Conservation (phyloP, 37 sponge, comb jelly and placozoan genomes). For the Cliona cf. orientalis region DNA sequence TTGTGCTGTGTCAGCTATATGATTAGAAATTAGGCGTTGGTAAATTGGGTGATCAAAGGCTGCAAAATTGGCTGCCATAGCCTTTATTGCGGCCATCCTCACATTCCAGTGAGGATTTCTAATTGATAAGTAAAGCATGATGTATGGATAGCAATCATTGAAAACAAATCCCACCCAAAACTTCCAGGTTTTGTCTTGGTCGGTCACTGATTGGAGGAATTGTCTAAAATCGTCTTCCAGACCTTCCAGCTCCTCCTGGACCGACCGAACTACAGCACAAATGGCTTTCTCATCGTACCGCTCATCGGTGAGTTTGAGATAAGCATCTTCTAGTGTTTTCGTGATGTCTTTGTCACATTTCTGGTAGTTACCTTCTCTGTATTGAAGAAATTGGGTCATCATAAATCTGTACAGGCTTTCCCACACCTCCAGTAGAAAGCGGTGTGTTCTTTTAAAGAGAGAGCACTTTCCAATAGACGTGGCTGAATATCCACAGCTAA, state of each 20-base stretch:
- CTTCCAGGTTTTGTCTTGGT: too few relatives aligned
- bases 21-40: slow-evolving; percentile 7
- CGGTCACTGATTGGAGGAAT: too few relatives aligned
- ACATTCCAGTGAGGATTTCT: slow-evolving; percentile 29
- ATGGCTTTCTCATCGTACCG: too few relatives aligned
- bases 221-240: too few relatives aligned
- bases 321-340: too few relatives aligned
- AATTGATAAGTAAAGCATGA: slow-evolving; percentile 14
- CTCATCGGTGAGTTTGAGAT: too few relatives aligned
- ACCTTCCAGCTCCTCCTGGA: too few relatives aligned
- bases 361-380: too few relatives aligned
- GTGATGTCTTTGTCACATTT: too few relatives aligned
- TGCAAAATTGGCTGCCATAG: slow-evolving; percentile 20
- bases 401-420: slow-evolving; percentile 22
- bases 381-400: too few relatives aligned
- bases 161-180: slow-evolving; percentile 45
- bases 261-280: too few relatives aligned
- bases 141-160: slow-evolving; percentile 24
- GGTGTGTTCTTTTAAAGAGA: slow-evolving; percentile 34
- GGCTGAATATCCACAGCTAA: slow-evolving; percentile 15
- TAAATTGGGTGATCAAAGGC: slow-evolving; percentile 41
- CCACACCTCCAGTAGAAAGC: slow-evolving; percentile 29
- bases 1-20: slow-evolving; percentile 1
- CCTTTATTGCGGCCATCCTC: slow-evolving; percentile 20
- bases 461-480: slow-evolving; percentile 13